Evolutionary conservation across 2,888 invertebrate genomes (phyloP), one percentile per base, ranked within the genome.

Genomic region (Thymelicus acteon): DNA sequence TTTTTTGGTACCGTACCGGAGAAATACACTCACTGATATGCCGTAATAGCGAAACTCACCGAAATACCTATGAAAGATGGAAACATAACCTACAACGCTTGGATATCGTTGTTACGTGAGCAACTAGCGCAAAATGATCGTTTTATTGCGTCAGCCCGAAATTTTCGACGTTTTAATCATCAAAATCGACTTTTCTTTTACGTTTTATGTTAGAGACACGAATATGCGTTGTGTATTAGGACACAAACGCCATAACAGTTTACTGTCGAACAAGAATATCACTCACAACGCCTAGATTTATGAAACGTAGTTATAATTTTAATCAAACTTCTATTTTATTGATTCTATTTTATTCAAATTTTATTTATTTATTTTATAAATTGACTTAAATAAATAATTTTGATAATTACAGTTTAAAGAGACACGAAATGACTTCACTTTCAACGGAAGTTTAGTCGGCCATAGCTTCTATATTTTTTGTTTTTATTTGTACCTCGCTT

Each of bases 31-130:
- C 91, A 88, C 82, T 83, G 85, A 83, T 82, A 79, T 86, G 81
- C 80, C 78, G 83, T 85, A 80, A 84, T 79, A 86, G 79, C 83
- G 83, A 86, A 88, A 94, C 95, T 95, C 94, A 96, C 95, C 95
- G 96, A 94, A 93, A 96, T 96, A 91, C 95, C 95, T 94, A 95
- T 96, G 94, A 95, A 96, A 95, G 96, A 96, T 88, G 86, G 92
- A 92, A 92, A 92, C 91, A 92, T 93, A 93, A 93, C 93, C 93
- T 92, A 83, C 87, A 90, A 85, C 82, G 73, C 75, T 81, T 80
- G 74, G 72, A 81, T 85, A 78, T 76, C 77, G 82, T 80, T 80
- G 73, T 78, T 80, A 76, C 72, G 65, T 73, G 73, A 60, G 75
- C 64, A 80, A 79, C 63, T 71, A 75, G 76, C 72, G 78, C 71